phyloP scores from a whole-genome alignment of 2,888 invertebrate genomes.

The Tubulanus polymorphus region DNA sequence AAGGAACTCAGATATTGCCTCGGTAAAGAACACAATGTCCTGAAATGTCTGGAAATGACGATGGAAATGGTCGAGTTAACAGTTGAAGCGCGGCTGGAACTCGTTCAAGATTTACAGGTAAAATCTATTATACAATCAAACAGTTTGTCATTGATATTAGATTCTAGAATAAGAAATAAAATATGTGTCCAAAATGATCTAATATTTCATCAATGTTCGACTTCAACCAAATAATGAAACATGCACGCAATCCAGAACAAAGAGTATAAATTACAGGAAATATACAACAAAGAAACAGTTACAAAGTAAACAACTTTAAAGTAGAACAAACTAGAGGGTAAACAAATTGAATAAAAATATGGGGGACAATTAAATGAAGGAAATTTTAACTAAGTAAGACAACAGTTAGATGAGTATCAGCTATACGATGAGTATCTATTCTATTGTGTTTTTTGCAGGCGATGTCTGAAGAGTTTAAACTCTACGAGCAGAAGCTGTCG shows the following conservation, averaged over 20 bases:
- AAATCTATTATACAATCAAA: neutral
- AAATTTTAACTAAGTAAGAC: neutral
- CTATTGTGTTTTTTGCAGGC: constrained; percentile 21
- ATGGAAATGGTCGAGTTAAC: constrained; percentile 24
- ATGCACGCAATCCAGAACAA: no score
- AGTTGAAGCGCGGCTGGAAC: constrained; percentile 21
- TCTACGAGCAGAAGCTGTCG: constrained; percentile 1
- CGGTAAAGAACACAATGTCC: constrained; percentile 61
- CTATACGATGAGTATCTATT: neutral
- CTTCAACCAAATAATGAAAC: no score
- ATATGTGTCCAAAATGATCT: no score
- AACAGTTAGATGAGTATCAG: constrained; percentile 8
- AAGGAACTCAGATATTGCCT: constrained; percentile 31
- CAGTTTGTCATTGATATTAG: no score
- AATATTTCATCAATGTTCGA: no score
- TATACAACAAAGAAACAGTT: neutral
- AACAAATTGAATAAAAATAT: neutral
- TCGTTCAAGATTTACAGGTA: constrained; percentile 25
- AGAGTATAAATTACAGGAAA: no score
- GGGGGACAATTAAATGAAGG: neutral
- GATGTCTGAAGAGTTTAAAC: constrained; percentile 19
- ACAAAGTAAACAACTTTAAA: neutral
- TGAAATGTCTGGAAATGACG: constrained; percentile 46
- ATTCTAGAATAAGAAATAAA: no score
- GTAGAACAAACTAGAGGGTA: neutral